Evolutionary conservation across 2,797 vertebrate genomes (phyloP).

Genomic region (Cheirogaleus major): DNA sequence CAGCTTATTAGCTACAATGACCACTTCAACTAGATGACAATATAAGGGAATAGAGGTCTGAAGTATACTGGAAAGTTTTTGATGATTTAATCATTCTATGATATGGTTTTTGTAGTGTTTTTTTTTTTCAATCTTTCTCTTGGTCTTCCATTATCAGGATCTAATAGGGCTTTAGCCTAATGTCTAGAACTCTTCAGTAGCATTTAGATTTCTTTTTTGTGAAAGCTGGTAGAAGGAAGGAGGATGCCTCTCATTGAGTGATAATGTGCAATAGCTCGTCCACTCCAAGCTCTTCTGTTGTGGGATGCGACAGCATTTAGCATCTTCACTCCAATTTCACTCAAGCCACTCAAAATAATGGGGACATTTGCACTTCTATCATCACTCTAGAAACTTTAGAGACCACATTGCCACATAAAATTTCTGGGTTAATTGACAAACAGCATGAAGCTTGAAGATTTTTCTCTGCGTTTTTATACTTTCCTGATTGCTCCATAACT

Average conservation of each 20-base stretch:
- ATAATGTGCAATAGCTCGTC: background rate
- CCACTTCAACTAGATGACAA: slow-evolving; percentile 47
- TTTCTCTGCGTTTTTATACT: background rate
- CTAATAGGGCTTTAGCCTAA: slow-evolving; percentile 54
- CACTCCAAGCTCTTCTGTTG: slow-evolving; percentile 10
- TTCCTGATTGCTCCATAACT: background rate
- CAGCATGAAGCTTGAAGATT: background rate
- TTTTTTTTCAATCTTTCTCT: slow-evolving; percentile 67
- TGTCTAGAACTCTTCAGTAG: slow-evolving; percentile 41
- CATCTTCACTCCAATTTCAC: background rate
- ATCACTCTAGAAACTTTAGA: background rate
- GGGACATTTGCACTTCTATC: background rate
- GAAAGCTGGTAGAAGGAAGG: background rate
- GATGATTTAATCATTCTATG: slow-evolving; percentile 61
- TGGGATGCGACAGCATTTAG: background rate
- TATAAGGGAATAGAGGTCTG: slow-evolving; percentile 2
- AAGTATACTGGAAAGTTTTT: slow-evolving; percentile 57
- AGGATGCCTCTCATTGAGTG: background rate
- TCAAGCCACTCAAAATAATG: background rate
- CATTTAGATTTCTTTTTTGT: slow-evolving; percentile 65
- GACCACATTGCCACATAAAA: background rate
- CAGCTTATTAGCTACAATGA: slow-evolving; percentile 38
- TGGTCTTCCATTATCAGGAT: slow-evolving; percentile 42
- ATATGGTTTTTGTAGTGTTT: slow-evolving; percentile 67
- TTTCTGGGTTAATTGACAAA: background rate